Conservation (phyloP, 2,113 vertebrate genomes). For the Amblyornis subalaris region DNA sequence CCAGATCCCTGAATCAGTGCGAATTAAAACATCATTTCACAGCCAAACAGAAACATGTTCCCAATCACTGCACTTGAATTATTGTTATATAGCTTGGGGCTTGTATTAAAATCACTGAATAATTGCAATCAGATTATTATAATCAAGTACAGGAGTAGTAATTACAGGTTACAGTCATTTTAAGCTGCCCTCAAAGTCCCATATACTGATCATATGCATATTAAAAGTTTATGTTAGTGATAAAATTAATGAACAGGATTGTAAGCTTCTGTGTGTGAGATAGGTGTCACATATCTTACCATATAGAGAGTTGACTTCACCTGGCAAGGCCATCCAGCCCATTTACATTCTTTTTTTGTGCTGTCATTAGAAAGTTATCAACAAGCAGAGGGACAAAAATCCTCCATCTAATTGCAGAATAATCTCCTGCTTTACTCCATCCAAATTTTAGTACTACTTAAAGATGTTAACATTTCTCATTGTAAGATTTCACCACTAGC, state of each 20-base stretch:
- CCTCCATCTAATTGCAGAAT: background rate
- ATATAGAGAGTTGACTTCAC: conserved; percentile 50
- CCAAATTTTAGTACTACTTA: background rate
- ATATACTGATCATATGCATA: conserved; percentile 89
- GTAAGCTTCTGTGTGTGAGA: conserved; percentile 82
- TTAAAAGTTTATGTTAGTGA: conserved; percentile 99
- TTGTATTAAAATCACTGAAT: conserved; percentile 99
- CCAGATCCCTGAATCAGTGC: conserved; percentile 77
- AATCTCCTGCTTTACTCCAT: background rate
- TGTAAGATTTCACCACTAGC: background rate
- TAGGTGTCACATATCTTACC: conserved; percentile 63
- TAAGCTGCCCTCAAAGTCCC: conserved; percentile 93
- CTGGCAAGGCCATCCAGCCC: conserved; percentile 40
- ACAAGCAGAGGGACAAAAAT: background rate
- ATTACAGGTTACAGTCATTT: conserved; percentile 99
- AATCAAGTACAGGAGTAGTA: conserved; percentile 98
- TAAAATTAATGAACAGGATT: conserved; percentile 98
- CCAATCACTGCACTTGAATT: conserved; percentile 96
- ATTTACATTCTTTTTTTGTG: background rate
- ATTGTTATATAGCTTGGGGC: conserved; percentile 99
- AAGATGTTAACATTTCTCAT: background rate
- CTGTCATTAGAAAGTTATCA: background rate
- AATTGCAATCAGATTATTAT: conserved; percentile 99
- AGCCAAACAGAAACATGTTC: conserved; percentile 97
- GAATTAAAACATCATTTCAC: conserved; percentile 92